These are phyloP conservation scores for Plebejus anna DNA, from an alignment of 2,888 invertebrate genomes.

Conservation along the genomic window DNA sequence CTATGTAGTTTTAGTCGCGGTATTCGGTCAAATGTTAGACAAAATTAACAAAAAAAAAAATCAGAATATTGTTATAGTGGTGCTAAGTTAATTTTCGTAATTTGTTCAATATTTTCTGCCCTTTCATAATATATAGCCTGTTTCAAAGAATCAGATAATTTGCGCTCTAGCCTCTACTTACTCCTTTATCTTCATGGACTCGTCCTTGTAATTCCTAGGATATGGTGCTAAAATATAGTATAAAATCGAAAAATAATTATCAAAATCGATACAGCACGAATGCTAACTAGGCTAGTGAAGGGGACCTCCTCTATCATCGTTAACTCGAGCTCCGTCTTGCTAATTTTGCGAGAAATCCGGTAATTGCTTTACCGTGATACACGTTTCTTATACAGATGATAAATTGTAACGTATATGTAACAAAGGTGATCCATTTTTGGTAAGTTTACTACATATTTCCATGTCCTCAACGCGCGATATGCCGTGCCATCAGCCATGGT, in stretches of 20 bases:
- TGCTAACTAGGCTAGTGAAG: conserved; percentile 23
- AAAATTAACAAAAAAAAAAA: too few relatives aligned
- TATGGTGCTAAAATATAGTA: not conserved
- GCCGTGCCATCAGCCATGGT: too few relatives aligned
- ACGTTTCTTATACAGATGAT: conserved; percentile 18
- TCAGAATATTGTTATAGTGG: too few relatives aligned
- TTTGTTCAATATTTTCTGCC: too few relatives aligned
- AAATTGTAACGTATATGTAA: conserved; percentile 12
- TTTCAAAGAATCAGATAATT: too few relatives aligned
- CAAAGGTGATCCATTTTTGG: conserved; percentile 6
- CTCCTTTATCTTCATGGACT: too few relatives aligned
- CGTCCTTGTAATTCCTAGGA: too few relatives aligned
- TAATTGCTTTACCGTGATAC: conserved; percentile 19
- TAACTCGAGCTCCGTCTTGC: conserved; percentile 17
- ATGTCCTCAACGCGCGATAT: not conserved
- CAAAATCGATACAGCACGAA: conserved; percentile 4
- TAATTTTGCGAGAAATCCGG: conserved; percentile 25
- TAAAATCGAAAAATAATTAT: conserved; percentile 9
- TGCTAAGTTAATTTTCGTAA: too few relatives aligned
- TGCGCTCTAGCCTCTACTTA: too few relatives aligned
- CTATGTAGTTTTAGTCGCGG: too few relatives aligned
- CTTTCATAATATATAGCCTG: too few relatives aligned
- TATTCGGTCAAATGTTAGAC: too few relatives aligned
- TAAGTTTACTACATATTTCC: not conserved
- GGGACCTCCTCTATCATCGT: conserved; percentile 19